phyloP scores from a whole-genome alignment of 2,113 vertebrate genomes.

The Alexandromys fortis region DNA sequence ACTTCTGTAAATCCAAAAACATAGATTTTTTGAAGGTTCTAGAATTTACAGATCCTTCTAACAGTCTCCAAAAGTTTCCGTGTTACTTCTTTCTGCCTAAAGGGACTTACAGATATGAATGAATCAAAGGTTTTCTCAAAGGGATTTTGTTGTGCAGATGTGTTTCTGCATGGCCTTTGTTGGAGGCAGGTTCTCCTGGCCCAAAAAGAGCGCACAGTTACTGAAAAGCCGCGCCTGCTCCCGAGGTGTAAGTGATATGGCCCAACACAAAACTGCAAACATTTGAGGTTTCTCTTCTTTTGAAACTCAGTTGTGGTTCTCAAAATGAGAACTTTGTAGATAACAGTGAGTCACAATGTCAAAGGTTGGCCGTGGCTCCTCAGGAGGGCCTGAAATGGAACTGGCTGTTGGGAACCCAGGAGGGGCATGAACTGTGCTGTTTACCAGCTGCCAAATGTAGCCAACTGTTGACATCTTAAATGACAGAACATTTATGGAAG shows the following conservation, averaged over 20 bases:
- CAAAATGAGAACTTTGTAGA: not conserved
- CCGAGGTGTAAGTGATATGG: not conserved
- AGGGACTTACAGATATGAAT: not conserved
- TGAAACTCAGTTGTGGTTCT: not conserved
- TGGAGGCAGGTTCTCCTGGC: not conserved
- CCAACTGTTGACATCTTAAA: constrained; percentile 5
- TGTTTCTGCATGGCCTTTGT: not conserved
- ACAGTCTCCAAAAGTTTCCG: not conserved
- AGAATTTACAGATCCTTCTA: not conserved
- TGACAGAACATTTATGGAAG: not conserved
- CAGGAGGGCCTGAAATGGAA: not conserved
- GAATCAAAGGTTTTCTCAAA: not conserved
- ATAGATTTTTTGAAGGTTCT: not conserved
- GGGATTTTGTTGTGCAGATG: not conserved
- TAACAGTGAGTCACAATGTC: not conserved
- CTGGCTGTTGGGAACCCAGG: not conserved
- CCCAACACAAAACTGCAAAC: not conserved
- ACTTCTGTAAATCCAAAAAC: not conserved
- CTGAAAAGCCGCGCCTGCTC: not conserved
- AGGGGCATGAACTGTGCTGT: not conserved
- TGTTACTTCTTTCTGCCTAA: not conserved
- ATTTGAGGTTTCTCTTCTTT: not conserved
- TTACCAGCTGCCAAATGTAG: not conserved
- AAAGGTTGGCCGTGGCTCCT: not conserved
- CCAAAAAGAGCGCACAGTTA: constrained; percentile 4